Conservation (phyloP, 2,113 vertebrate species). For the Brachirus orientalis region DNA sequence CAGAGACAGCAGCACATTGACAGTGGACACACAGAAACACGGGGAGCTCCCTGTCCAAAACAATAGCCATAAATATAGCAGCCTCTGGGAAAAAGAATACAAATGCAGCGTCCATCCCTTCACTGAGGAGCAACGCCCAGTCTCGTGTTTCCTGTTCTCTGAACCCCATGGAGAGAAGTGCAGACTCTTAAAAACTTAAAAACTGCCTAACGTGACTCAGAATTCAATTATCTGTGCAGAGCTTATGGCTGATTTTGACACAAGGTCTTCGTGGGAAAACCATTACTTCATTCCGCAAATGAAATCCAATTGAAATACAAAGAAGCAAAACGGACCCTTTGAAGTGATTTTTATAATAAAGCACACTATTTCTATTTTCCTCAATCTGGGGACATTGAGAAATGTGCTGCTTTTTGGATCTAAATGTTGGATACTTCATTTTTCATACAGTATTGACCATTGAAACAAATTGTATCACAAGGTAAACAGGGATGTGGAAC, state of each 20-base stretch:
- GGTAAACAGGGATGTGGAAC: too few relatives aligned
- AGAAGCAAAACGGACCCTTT: neutral
- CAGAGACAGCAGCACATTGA: slow-evolving; percentile 28
- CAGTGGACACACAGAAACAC: slow-evolving; percentile 36
- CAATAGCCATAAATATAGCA: slow-evolving; percentile 95
- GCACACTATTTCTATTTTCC: too few relatives aligned
- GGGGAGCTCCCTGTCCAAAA: slow-evolving; percentile 73
- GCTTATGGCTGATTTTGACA: neutral
- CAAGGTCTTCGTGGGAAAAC: neutral
- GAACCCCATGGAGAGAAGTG: slow-evolving; percentile 63
- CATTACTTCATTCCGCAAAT: neutral
- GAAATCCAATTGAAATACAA: too few relatives aligned
- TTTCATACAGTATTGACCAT: too few relatives aligned
- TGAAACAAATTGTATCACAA: too few relatives aligned
- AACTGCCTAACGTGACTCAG: neutral
- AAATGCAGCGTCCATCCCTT: slow-evolving; percentile 81
- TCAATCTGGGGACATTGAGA: too few relatives aligned
- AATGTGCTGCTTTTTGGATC: too few relatives aligned
- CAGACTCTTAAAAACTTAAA: slow-evolving; percentile 7
- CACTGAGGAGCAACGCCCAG: slow-evolving; percentile 75
- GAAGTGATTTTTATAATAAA: too few relatives aligned
- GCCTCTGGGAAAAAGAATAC: slow-evolving; percentile 90
- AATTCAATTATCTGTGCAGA: neutral
- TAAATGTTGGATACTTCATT: too few relatives aligned
- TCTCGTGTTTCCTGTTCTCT: slow-evolving; percentile 80